Percentiles rank a stretch among this genome's conserved stretches.
These are phyloP conservation scores for Rhagoletis zephyria DNA, from an alignment of 1,140 invertebrate species.

Conservation along the genomic window DNA sequence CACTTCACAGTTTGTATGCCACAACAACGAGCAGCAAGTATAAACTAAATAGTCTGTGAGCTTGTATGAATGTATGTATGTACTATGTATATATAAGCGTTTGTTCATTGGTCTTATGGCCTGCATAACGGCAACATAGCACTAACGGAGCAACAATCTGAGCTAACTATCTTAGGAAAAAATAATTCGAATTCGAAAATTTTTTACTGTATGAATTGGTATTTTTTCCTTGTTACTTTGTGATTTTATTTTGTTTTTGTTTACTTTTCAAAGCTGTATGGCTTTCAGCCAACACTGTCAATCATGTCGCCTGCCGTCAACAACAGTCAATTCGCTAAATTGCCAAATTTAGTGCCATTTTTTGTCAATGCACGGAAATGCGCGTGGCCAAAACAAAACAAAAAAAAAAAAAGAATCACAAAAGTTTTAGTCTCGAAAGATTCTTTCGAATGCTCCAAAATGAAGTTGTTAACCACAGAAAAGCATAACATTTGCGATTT, in stretches of 20 bases:
- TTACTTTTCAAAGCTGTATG: not conserved
- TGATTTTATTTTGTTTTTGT: not conserved
- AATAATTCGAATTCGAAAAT: not conserved
- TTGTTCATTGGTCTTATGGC: not conserved
- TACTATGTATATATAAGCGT: not conserved
- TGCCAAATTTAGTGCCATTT: conserved; percentile 22
- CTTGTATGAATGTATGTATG: not conserved
- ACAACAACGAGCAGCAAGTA: not conserved
- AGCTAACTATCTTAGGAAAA: not conserved
- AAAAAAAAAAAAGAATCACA: not conserved
- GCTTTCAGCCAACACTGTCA: not conserved
- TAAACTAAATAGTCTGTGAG: not conserved
- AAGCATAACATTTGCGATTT: conserved; percentile 17
- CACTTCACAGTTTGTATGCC: not conserved
- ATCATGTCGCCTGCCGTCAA: not conserved
- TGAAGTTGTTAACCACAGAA: conserved; percentile 28
- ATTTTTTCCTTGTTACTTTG: not conserved
- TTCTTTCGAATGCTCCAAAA: not conserved
- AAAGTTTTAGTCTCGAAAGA: not conserved
- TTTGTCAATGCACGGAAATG: not conserved
- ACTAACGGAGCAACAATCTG: not conserved
- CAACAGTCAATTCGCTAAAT: conserved; percentile 21
- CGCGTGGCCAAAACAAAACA: not conserved
- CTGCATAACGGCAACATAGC: not conserved
- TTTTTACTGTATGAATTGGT: not conserved